Percentiles rank a stretch among this genome's conserved stretches.
phyloP scores from a whole-genome alignment of 1,140 invertebrate species.

The Aplysia californica region DNA sequence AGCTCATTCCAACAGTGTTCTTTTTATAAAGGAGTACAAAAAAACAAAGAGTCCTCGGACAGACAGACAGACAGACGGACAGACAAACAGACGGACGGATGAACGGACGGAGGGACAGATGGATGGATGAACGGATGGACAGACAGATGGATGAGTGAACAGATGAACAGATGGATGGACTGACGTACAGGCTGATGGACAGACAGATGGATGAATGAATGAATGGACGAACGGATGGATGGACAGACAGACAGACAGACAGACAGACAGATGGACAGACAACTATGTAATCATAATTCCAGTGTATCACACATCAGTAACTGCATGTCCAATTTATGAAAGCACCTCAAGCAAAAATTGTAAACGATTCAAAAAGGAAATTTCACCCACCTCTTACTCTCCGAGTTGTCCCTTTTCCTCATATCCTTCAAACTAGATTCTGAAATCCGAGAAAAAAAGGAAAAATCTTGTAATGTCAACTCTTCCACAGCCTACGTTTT shows the following conservation, averaged over 20 bases:
- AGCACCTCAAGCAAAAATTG: not conserved
- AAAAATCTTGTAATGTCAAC: not conserved
- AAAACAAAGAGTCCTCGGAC: not conserved
- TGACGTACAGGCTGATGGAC: no score
- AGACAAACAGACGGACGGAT: no score
- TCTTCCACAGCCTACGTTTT: no score
- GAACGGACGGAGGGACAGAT: no score
- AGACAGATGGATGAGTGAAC: no score
- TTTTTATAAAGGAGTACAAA: not conserved
- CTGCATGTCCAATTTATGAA: no score
- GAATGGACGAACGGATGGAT: no score
- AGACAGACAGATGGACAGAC: not conserved
- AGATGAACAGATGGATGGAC: no score
- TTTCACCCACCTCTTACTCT: not conserved
- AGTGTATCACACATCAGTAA: not conserved
- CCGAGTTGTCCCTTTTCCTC: not conserved
- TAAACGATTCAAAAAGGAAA: not conserved
- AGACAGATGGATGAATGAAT: no score
- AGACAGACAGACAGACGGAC: no score
- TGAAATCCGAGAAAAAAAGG: not conserved
- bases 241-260: not conserved
- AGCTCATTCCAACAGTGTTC: not conserved
- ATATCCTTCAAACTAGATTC: not conserved
- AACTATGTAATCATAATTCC: not conserved
- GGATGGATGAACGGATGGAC: not conserved